Base-by-base conservation (phyloP, 2,888 invertebrate genomes). In the Leptarthrus brevirostris region DNA sequence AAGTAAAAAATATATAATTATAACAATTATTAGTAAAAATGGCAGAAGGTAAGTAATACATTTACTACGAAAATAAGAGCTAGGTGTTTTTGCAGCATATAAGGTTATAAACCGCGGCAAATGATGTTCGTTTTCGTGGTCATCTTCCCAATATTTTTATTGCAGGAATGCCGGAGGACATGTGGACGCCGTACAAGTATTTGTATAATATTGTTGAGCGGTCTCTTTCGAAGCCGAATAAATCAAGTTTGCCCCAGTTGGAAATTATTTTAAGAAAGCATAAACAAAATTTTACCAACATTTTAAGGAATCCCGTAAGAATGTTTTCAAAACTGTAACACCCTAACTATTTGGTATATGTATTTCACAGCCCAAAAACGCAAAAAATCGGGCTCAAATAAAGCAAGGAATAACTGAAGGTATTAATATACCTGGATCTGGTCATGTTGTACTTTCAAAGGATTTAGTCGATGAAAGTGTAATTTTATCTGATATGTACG, bases 401-500 rank as follows among this genome's bases (percentile, higher is more conserved):
- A 90, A 90, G 79, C 91, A 92, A 79, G 94, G 95, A 0, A 88
- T 92, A 54, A 90, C 90, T 3, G 93, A 94, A 78, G 93, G 94
- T 5, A 90, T 94, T 6, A 88, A 87, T 4, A 84, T 94, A n/a
- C 90, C 91, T 56, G 93, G 92, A 36, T 85, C 92, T 10, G 92
- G 92, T 0, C 88, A 92, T 78, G 91, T 92, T 75, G 85, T 93
- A 34, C 86, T 97, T 16, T 92, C 96, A 0, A 92, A 93, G 80
- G 93, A 94, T 77, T 86, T 97, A 20, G 93, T 97, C 2, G 94
- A 96, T 83, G 98, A 98, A 86, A 92, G 95, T 22, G 86, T 96
- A n/a, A 95, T 97, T 66, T 87, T 98, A 79, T 96, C 97, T 78
- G 97, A 98, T 81, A 94, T 98, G 92, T 97, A 95, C 85, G 91